Evolutionary conservation across 2,113 vertebrate species (phyloP), one percentile per base, ranked within the genome.

Genomic region (Pygoscelis adeliae): DNA sequence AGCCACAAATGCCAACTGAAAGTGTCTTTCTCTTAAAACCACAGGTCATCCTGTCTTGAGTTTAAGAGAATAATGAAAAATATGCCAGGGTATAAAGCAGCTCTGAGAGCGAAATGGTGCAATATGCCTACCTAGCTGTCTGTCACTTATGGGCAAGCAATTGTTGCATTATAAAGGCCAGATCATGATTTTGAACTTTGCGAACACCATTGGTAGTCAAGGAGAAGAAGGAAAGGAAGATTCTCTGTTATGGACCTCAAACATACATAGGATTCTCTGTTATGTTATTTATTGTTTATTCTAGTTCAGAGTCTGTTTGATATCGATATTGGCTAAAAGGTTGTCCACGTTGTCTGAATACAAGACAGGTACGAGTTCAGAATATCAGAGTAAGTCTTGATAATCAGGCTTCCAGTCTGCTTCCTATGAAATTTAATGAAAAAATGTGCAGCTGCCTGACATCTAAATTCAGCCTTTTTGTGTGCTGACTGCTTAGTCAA

Each of bases 301-400:
- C 13, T 63, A 19, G 25, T 42, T 92, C 15, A 81, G 67, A 55
- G 32, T 44, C 52, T 74, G 9, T 70, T 66, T 72, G 14, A 13
- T 47, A 36, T 1, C 0, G 0, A 5, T 30, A 19, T 3, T 55
- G 5, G 13, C 18, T 32, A 42, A 73, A 59, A 77, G 10, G 12
- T 10, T 55, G 15, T 27, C 14, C 5, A 49, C 25, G 16, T 15
- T 88, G 11, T 29, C 65, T 47, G 29, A 83, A 50, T 44, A 15
- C 11, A 22, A 74, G 26, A 32, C 7, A 52, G 38, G 27, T 38
- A 55, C 1, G 18, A 49, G 67, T 82, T 79, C 55, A 52, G 10
- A 42, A 14, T 42, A 19, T 44, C 32, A 73, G 13, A 73, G 7
- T 27, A 76, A 80, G 4, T 32, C 26, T 53, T 42, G 34, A 47